These are phyloP conservation scores for Allolobophora icterica DNA, from an alignment of 2,888 invertebrate species.

Conservation along the genomic window DNA sequence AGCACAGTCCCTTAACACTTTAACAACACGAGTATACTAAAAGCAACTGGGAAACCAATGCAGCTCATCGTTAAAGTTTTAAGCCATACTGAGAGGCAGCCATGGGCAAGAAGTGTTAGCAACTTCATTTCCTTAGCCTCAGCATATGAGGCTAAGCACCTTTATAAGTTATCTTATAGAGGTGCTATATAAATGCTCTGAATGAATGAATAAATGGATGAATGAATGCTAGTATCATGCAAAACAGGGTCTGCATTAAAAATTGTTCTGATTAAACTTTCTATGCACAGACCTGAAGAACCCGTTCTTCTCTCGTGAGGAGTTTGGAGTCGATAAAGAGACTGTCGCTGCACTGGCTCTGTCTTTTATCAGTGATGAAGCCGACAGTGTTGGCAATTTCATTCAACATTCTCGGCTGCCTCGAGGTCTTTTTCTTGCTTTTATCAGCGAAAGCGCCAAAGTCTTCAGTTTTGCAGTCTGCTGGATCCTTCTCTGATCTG, in stretches of 20 bases:
- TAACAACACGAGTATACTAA: too few relatives aligned
- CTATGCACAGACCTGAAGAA: conserved; percentile 23
- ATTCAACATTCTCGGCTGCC: not conserved
- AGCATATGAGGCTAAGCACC: too few relatives aligned
- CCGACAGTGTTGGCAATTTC: not conserved
- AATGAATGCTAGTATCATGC: too few relatives aligned
- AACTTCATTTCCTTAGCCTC: too few relatives aligned
- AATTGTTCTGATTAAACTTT: not conserved
- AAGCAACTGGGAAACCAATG: too few relatives aligned
- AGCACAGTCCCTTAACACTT: not conserved
- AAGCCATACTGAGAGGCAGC: too few relatives aligned
- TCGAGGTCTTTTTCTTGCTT: not conserved
- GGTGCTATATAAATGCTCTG: too few relatives aligned
- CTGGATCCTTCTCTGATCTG: not conserved
- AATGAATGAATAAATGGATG: too few relatives aligned
- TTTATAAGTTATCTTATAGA: too few relatives aligned
- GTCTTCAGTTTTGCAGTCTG: not conserved
- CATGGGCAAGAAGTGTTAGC: too few relatives aligned
- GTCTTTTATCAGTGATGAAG: conserved; percentile 19
- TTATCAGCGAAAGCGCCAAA: not conserved
- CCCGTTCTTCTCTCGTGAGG: not conserved
- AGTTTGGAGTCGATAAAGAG: conserved; percentile 26
- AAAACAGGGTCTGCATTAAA: not conserved
- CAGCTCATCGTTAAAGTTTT: too few relatives aligned
- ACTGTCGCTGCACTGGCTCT: not conserved